Base-by-base conservation (phyloP, 2,797 vertebrate species). In the Apodemus agrarius region DNA sequence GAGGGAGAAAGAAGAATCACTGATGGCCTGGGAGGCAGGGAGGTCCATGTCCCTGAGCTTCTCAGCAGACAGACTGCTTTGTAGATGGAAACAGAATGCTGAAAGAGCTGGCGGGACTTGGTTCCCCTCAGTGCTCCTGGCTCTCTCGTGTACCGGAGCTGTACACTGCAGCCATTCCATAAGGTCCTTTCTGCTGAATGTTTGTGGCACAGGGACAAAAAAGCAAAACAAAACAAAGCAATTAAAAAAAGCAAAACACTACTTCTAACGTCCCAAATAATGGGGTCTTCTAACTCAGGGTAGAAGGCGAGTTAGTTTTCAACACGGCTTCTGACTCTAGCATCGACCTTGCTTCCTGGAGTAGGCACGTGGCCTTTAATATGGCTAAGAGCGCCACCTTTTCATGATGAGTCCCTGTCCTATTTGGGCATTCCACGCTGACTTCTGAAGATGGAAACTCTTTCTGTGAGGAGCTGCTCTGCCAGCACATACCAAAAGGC, bases 221-320 rank as follows among this genome's bases (percentile, higher is more conserved):
- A 37, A 21, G n/a, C 17, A 72, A n/a, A 65, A 29, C 67, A 69
- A n/a, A 74, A 21, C 69, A 72, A 76, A 76, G 7, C 74, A 43
- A 40, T 17, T 17, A 24, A 74, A 24, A 40, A 74, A 19, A 22
- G 43, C 3, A 37, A 72, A 90, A n/a, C 22, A 40, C 17, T n/a
- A 9, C 93, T 93, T 96, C 59, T 87, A 80, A 86, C 57, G 24
- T 21, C 24, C n/a, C 26, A 75, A 67, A 85, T 57, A 74, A 81
- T n/a, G 37, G 34, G 61, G 1, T 7, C 29, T 79, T 93, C 16
- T 67, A 85, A 34, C 31, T 57, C 52, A 31, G n/a, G 26, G 9
- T 22, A 34, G 81, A 83, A 79, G 85, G 57, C 46, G 43, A 49
- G 21, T 75, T 65, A 65, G 24, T 52, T 89, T 89, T n/a, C 29